Evolutionary conservation across 2,113 vertebrate genomes (phyloP), one percentile per base, ranked within the genome.

Genomic region (Neofelis nebulosa): DNA sequence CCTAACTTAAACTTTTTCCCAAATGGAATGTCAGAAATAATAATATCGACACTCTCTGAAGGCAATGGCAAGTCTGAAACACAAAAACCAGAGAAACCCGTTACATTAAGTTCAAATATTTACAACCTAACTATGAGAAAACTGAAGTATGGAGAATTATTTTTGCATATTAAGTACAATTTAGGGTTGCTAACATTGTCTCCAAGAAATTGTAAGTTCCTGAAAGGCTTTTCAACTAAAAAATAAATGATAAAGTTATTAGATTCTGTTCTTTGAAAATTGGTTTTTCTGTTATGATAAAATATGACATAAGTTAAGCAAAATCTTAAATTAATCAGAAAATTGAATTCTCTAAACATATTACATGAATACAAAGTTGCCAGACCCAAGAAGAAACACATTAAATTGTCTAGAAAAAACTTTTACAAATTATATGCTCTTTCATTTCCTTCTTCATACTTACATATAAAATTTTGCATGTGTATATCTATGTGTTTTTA

Each of bases 1-100:
- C 97, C 99, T 90, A 99, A 98, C 98, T 98, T 99, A 98, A 99
- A 99, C 98, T 99, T 99, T 98, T 99, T 99, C 69, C 99, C 99
- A 98, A 99, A 99, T 0, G 99, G 99, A 97, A 99, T 98, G 98
- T 99, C 99, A 41, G 99, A 99, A 97, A 99, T 98, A 73, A 99
- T 98, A 18, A 98, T 92, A 16, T 99, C 99, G 0, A 99, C 98
- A 89, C 99, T 99, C 95, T 98, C 98, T 3, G 99, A 98, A 52
- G 99, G 98, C 83, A 99, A 96, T 0, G 99, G 99, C 95, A 99
- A 97, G 4, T 89, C 99, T 99, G 97, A 38, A 97, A 97, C 95
- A 95, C 0, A 98, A 93, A 97, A 96, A 95, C 31, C 69, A 98
- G 10, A 96, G 80, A 85, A 83, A 79, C 33, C 27, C 45, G 38